These are phyloP conservation scores for Anastatus disparis DNA, from an alignment of 1,140 invertebrate species.

Conservation along the genomic window DNA sequence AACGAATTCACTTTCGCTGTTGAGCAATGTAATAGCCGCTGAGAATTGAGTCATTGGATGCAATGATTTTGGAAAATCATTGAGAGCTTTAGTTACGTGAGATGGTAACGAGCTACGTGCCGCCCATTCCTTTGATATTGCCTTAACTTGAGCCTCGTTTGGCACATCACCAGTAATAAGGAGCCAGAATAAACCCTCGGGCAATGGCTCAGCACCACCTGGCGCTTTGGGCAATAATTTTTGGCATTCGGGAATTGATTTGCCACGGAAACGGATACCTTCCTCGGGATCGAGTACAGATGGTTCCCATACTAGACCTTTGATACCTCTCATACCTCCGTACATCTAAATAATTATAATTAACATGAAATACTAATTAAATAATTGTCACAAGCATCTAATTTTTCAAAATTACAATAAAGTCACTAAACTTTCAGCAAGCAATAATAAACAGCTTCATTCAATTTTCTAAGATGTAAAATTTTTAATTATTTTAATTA, in stretches of 20 bases:
- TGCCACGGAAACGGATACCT: slow-evolving; percentile 94
- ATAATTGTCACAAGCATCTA: no score
- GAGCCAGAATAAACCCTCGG: slow-evolving; percentile 97
- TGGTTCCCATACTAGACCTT: slow-evolving; percentile 93
- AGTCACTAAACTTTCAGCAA: no score
- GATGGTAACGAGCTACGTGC: slow-evolving; percentile 87
- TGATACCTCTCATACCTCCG: slow-evolving; percentile 97
- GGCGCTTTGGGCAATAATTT: slow-evolving; percentile 87
- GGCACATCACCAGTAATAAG: slow-evolving; percentile 93
- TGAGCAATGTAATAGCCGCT: slow-evolving; percentile 90
- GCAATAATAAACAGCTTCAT: no score
- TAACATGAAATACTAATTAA: no score
- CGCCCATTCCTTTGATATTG: slow-evolving; percentile 92
- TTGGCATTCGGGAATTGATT: slow-evolving; percentile 95
- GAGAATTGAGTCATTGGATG: slow-evolving; percentile 98
- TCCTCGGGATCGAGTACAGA: slow-evolving; percentile 95
- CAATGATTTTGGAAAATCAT: slow-evolving; percentile 92
- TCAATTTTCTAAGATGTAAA: no score
- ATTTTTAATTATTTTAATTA: no score
- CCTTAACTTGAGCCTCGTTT: slow-evolving; percentile 82
- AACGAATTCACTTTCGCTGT: slow-evolving; percentile 94
- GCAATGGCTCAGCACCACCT: slow-evolving; percentile 88
- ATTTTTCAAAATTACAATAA: no score
- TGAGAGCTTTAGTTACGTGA: slow-evolving; percentile 94
- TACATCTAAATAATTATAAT: slow-evolving; percentile 81